Evolutionary conservation across 2,113 vertebrate genomes (phyloP).

Genomic region (Melospiza melodia): DNA sequence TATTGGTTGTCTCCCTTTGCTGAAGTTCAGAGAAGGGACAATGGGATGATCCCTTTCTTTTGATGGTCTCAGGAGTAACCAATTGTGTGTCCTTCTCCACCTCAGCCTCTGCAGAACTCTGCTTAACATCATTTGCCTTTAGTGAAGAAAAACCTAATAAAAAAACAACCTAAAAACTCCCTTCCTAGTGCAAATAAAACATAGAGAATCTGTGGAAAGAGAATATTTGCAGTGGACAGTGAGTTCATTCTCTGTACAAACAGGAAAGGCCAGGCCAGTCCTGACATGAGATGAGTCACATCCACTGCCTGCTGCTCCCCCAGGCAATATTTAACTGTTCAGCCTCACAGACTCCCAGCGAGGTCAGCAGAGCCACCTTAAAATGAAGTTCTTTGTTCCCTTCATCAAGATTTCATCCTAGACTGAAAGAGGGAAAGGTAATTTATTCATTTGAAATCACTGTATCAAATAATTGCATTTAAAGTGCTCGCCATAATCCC

Average conservation of each 20-base stretch:
- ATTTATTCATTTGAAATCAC: neutral
- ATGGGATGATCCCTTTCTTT: neutral
- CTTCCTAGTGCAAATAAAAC: neutral
- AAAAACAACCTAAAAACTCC: neutral
- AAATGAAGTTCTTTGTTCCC: neutral
- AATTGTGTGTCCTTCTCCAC: neutral
- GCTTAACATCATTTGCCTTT: neutral
- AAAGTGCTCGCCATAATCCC: neutral
- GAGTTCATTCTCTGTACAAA: neutral
- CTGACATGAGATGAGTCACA: neutral
- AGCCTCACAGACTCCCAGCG: neutral
- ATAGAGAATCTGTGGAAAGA: neutral
- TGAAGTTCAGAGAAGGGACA: neutral
- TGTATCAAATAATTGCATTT: slow-evolving; percentile 28
- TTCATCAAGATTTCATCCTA: neutral
- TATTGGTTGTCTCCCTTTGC: neutral
- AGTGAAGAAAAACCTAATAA: neutral
- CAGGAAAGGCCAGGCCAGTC: neutral
- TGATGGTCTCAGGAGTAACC: neutral
- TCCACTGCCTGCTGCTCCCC: neutral
- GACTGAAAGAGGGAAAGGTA: neutral
- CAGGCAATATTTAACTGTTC: neutral
- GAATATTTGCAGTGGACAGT: neutral
- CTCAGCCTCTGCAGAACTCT: neutral
- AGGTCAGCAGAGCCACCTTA: neutral